Evolutionary conservation across 2,797 vertebrate genomes (phyloP), one percentile per base, ranked within the genome.

Genomic region (Fundulus diaphanus): DNA sequence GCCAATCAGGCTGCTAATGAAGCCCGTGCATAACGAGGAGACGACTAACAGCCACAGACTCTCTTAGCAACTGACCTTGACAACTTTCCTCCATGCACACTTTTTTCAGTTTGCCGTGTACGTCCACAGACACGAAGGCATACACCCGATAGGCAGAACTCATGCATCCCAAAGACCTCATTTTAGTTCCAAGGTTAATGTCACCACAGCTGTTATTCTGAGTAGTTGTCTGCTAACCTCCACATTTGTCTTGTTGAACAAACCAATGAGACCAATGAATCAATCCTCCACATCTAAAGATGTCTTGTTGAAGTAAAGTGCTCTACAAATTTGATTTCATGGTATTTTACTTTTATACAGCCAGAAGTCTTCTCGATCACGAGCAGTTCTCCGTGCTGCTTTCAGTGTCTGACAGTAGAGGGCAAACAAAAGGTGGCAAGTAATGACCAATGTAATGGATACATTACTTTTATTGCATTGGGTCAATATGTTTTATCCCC

Each of bases 1-100:
- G 75, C 77, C 88, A 83, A 79, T 89, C 85, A 76, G 77, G 68
- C 52, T 12, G 77, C 77, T 89, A 88, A 91, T 84, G 81, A 89
- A 79, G 82, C 82, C 63, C 22, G 74, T 0, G 73, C n/a, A 8
- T 73, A 78, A 73, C 68, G n/a, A 84, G 82, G 72, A 85, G 80
- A 59, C 42, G 37, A 70, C 68, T 63, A 79, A 80, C 52, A 31
- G 71, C 54, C 46, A 80, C 73, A 27, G 72, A 79, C 69, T 79
- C 77, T 72, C 74, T 12, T 20, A 61, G 73, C 15, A 15, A 29
- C 75, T 76, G 85, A 91, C 86, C 89, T 85, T 85, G 74, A 85
- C 70, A 52, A 79, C 35, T 78, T 79, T 68, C 56, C 56, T 44
- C 46, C 24, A 37, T 40, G 22, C 20, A n/a, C 24, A 12, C 46